Evolutionary conservation across 2,888 invertebrate genomes (phyloP).

Genomic region (Anarsia innoxiella): DNA sequence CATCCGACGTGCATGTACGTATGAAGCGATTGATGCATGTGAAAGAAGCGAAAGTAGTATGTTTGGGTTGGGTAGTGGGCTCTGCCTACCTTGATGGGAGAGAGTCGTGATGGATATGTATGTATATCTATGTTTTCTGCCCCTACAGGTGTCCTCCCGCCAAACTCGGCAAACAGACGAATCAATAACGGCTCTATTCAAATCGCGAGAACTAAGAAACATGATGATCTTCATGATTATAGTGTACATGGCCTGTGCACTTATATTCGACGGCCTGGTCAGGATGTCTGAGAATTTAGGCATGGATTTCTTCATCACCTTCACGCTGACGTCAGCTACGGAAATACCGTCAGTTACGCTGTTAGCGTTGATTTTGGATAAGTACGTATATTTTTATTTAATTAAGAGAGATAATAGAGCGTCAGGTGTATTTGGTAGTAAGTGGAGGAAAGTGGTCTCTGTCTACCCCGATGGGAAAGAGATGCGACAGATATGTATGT

Average conservation of each 20-base stretch:
- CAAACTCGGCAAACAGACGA: constrained; percentile 45
- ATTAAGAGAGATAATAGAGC: neutral
- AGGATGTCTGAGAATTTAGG: constrained; percentile 61
- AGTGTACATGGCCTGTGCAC: constrained; percentile 55
- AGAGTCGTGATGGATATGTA: no score
- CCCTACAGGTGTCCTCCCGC: constrained; percentile 43
- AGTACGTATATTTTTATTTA: constrained; percentile 27
- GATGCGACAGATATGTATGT: neutral
- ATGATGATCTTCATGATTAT: constrained; percentile 45
- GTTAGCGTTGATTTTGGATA: constrained; percentile 51
- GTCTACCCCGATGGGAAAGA: no score
- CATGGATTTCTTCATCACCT: constrained; percentile 62
- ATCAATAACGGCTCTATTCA: constrained; percentile 41
- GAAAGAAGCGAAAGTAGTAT: no score
- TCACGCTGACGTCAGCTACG: constrained; percentile 60
- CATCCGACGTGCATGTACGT: no score
- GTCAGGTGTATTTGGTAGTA: no score
- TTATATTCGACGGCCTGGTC: constrained; percentile 65
- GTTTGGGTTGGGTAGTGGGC: no score
- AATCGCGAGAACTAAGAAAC: constrained; percentile 39
- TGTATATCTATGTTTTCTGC: no score
- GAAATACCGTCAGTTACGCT: constrained; percentile 63
- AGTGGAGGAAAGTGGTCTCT: no score
- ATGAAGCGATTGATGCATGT: no score
- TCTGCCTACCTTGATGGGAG: no score